A percentile compares a stretch with the other conserved stretches of the same genome.
phyloP scores from a whole-genome alignment of 1,140 invertebrate genomes.

The Aphis craccivora region DNA sequence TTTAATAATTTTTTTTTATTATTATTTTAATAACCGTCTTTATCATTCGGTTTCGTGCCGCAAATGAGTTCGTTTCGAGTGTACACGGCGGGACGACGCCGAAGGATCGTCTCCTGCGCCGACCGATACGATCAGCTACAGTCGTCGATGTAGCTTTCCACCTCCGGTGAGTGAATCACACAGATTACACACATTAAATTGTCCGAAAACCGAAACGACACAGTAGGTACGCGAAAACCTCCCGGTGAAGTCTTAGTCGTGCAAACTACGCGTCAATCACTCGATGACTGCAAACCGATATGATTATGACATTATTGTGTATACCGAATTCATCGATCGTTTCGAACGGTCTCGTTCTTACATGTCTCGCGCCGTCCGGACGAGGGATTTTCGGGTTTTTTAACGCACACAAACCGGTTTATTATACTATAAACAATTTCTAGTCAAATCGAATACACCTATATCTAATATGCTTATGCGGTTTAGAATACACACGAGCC shows the following conservation, averaged over 20 bases:
- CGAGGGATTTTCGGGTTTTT: constrained; percentile 11
- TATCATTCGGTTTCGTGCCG: not conserved
- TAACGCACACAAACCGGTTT: constrained; percentile 9
- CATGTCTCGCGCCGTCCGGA: not conserved
- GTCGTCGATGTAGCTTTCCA: not conserved
- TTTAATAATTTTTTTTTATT: not conserved
- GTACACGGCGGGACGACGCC: not conserved
- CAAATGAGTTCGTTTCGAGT: not conserved
- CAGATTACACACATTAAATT: not conserved
- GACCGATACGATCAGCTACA: no score
- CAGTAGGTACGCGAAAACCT: not conserved
- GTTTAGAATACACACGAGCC: not conserved
- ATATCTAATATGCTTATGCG: not conserved
- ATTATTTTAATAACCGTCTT: not conserved
- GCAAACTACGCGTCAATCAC: not conserved
- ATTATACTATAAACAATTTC: not conserved
- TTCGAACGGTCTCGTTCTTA: not conserved
- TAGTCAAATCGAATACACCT: not conserved
- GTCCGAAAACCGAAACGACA: not conserved
- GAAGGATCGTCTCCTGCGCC: not conserved
- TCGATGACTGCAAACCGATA: not conserved
- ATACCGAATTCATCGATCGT: not conserved
- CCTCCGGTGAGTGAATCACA: not conserved
- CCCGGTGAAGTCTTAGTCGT: not conserved
- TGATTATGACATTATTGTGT: no score